These are phyloP conservation scores for Luidia sarsii DNA, from an alignment of 53 echinoderm and acorn worm genomes.

Conservation along the genomic window DNA sequence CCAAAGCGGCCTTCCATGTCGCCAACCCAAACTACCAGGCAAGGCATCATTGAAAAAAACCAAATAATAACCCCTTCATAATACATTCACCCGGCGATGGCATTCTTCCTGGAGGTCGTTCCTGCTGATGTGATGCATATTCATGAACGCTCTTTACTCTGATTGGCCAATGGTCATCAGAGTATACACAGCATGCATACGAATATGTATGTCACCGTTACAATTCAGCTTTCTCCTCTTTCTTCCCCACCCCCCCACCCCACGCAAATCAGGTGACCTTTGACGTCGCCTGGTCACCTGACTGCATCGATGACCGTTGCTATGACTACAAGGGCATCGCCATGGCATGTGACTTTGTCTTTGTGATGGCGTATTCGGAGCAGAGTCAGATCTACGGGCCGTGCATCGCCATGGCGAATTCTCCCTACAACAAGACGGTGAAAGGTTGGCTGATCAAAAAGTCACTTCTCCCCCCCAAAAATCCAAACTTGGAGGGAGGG, in stretches of 20 bases:
- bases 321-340: conserved; percentile 91
- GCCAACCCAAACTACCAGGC: conserved; percentile 88
- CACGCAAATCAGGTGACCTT: conserved; percentile 74
- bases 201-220: neutral
- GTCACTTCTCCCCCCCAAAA: neutral
- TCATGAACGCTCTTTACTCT: too few relatives aligned
- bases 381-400: conserved; percentile 90
- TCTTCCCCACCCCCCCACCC: neutral
- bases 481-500: neutral
- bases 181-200: neutral
- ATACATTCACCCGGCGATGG: too few relatives aligned
- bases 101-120: too few relatives aligned
- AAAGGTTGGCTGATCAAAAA: too few relatives aligned
- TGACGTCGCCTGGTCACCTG: conserved; percentile 95
- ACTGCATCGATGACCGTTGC: conserved; percentile 85
- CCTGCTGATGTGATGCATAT: too few relatives aligned
- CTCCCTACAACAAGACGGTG: conserved; percentile 65
- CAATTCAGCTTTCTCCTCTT: neutral
- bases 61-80: neutral
- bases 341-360: conserved; percentile 77
- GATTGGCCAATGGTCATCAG: neutral
- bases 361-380: conserved; percentile 94
- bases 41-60: too few relatives aligned
- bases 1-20: conserved; percentile 67
- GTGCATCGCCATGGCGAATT: conserved; percentile 92